Percentiles rank a stretch among this genome's conserved stretches.
These are phyloP conservation scores for Lepetodrilus schrolli DNA, from an alignment of 2,888 invertebrate species.

Conservation along the genomic window DNA sequence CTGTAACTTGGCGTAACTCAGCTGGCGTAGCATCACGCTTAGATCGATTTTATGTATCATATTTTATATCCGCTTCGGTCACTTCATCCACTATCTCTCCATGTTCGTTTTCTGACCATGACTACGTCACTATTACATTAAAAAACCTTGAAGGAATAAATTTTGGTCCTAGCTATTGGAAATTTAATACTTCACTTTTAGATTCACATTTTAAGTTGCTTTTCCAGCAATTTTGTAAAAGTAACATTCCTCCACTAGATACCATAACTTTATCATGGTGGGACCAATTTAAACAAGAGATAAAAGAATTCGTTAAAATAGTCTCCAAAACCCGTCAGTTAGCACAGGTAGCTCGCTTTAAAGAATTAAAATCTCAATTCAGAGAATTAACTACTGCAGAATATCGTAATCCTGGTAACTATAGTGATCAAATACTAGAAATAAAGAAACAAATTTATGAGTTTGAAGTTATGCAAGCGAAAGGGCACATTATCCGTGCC, in stretches of 20 bases:
- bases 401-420: background rate
- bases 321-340: background rate
- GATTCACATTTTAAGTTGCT: background rate
- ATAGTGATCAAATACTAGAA: background rate
- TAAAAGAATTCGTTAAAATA: background rate
- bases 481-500: slow-evolving; percentile 17
- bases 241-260: background rate
- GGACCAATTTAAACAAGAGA: background rate
- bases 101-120: slow-evolving; percentile 13
- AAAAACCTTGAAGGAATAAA: slow-evolving; percentile 1
- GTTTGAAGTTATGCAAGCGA: background rate
- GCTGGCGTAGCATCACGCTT: background rate
- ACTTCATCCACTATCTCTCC: background rate
- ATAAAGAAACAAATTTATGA: slow-evolving; percentile 3
- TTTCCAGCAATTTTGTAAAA: background rate
- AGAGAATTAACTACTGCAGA: background rate
- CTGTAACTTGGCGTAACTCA: background rate
- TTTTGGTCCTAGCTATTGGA: background rate
- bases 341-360: background rate
- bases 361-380: background rate
- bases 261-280: background rate
- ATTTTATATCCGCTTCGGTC: background rate
- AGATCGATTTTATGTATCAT: slow-evolving; percentile 1
- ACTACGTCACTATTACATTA: background rate
- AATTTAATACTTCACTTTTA: background rate